Evolutionary conservation across 2,113 vertebrate genomes (phyloP), one percentile per base, ranked within the genome.

Genomic region (Poecilia latipinna): DNA sequence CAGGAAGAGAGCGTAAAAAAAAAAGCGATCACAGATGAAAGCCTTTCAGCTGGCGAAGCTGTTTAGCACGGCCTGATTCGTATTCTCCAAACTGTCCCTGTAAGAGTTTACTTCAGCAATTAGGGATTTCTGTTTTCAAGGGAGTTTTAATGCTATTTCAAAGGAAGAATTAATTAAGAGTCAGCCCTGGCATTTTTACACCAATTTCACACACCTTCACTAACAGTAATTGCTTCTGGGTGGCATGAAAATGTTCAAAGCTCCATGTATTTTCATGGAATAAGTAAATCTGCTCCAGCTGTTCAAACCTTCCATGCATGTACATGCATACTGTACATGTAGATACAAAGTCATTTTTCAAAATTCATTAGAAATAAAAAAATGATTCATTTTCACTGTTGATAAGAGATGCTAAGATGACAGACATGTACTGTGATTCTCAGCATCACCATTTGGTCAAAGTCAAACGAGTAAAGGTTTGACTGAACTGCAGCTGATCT

Each of bases 151-250:
- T 89, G 85, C 81, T 72, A 85, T 92, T 87, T 93, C 86, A 92
- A 89, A 92, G 86, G 78, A 84, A 82, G 70, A 87, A 90, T 88
- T 90, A 87, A 92, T 90, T 92, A 88, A 80, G 82, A 87, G 83
- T 66, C 75, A 28, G 77, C 86, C 86, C 86, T 82, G 82, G 68
- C 28, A 7, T 92, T 57, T 92, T 86, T 86, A 83, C 86, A 85
- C 75, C 85, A 88, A 92, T 92, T 93, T 91, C 78, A 91, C 89
- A 91, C 89, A 91, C 82, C 88, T 91, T 71, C 85, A 77, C 67
- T 80, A 83, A 83, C 87, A 89, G 84, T 89, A 89, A 92, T 91
- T 87, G 87, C 87, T 91, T 90, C 35, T 67, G 82, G 87, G 85
- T 77, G 79, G 80, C 72, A 82, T 70, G 79, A 84, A 79, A 79